Conservation (phyloP, 1,140 invertebrate species). For the Macrotrachela quadricornifera region DNA sequence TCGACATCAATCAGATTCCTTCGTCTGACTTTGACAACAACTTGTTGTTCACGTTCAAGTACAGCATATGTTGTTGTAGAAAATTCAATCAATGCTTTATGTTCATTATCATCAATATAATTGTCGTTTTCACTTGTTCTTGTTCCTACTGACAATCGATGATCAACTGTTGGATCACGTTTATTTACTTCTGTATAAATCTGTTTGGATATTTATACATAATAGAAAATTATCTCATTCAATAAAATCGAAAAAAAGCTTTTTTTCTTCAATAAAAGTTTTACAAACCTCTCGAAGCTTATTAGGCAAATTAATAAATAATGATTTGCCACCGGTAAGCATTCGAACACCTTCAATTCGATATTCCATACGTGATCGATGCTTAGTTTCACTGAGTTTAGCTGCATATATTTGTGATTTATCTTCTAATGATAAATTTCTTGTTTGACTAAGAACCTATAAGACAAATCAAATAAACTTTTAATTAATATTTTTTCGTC, state of each 20-base stretch:
- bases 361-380: conserved; percentile 39
- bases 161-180: neutral
- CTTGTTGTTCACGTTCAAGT: conserved; percentile 38
- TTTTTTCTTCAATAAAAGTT: neutral
- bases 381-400: conserved; percentile 34
- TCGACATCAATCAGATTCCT: conserved; percentile 22
- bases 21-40: conserved; percentile 33
- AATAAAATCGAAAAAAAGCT: neutral
- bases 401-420: conserved; percentile 38
- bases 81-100: conserved; percentile 38
- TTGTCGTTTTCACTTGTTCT: no score
- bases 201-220: no score
- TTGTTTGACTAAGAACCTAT: no score
- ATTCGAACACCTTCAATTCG: conserved; percentile 39
- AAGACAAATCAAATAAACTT: no score
- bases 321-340: conserved; percentile 32
- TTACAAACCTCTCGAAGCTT: neutral
- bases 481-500: no score
- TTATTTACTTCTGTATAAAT: no score
- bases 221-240: no score
- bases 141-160: neutral
- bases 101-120: conserved; percentile 8
- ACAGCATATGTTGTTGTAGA: conserved; percentile 36
- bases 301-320: neutral
- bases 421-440: conserved; percentile 37